phyloP scores from a whole-genome alignment of 92 coral and sea anemone genomes.

The Palythoa heliodiscus region DNA sequence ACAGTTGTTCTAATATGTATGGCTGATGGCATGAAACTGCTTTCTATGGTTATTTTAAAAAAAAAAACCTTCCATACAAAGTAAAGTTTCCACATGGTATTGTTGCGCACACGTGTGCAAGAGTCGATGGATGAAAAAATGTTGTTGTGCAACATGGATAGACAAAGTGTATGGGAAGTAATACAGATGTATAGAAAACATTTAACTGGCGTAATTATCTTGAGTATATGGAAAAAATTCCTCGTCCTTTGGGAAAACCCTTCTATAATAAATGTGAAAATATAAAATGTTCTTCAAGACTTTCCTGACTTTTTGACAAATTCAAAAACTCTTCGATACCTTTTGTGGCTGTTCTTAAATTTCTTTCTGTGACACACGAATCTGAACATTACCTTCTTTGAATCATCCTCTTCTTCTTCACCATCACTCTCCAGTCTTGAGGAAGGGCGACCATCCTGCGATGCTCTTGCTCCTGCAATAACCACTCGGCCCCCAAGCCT shows the following conservation, averaged over 20 bases:
- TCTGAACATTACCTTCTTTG: conserved; percentile 65
- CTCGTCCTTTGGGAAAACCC: too few relatives aligned
- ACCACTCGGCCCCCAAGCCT: conserved; percentile 95
- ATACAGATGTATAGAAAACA: too few relatives aligned
- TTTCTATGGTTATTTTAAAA: neutral
- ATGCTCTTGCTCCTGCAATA: conserved; percentile 65
- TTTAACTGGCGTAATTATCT: too few relatives aligned
- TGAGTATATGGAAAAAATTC: too few relatives aligned
- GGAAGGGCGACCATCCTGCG: conserved; percentile 87
- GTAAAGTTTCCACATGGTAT: neutral
- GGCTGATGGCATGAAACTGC: neutral
- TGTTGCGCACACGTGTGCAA: too few relatives aligned
- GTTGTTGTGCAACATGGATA: too few relatives aligned
- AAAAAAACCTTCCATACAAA: neutral
- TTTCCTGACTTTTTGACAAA: too few relatives aligned
- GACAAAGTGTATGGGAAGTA: too few relatives aligned
- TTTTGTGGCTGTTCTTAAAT: neutral
- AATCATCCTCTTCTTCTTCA: conserved; percentile 96
- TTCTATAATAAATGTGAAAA: too few relatives aligned
- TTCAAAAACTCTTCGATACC: neutral
- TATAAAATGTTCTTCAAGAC: too few relatives aligned
- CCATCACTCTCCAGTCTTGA: conserved; percentile 99
- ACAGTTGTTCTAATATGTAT: neutral
- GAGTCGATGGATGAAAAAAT: too few relatives aligned
- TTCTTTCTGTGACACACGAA: too few relatives aligned